Evolutionary conservation across 2,888 invertebrate species (phyloP).

Genomic region (Acanthopleura granulata): DNA sequence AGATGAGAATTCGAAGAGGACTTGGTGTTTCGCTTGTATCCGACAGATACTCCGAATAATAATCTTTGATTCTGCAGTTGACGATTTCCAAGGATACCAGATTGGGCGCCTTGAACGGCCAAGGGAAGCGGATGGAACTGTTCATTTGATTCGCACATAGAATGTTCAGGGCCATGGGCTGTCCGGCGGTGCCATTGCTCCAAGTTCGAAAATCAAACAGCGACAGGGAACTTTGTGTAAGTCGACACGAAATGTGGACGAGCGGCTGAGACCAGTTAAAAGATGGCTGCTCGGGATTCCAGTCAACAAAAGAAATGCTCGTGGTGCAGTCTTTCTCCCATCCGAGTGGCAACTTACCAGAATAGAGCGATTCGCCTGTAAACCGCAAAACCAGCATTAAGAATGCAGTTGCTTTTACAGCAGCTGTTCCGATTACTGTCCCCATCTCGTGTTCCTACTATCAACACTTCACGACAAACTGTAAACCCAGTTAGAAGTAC

Average conservation of each 20-base stretch:
- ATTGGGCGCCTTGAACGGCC: slow-evolving; percentile 38
- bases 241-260: background rate
- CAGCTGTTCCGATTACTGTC: no score
- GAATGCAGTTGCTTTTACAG: no score
- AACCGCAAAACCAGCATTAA: no score
- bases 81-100: slow-evolving; percentile 31
- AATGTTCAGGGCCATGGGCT: background rate
- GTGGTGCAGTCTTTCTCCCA: background rate
- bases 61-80: slow-evolving; percentile 34
- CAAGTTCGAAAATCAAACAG: background rate
- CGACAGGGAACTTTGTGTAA: background rate
- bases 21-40: background rate
- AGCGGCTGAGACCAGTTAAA: slow-evolving; percentile 11
- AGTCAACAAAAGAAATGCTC: background rate
- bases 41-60: background rate
- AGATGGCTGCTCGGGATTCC: background rate
- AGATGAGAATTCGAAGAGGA: background rate
- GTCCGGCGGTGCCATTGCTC: background rate
- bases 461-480: no score
- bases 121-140: slow-evolving; percentile 25
- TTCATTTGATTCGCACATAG: background rate
- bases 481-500: no score
- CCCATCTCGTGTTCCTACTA: no score
- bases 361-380: no score
- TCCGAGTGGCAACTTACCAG: no score